phyloP scores from a whole-genome alignment of 2,113 vertebrate species.

The Triplophysa siluroides region DNA sequence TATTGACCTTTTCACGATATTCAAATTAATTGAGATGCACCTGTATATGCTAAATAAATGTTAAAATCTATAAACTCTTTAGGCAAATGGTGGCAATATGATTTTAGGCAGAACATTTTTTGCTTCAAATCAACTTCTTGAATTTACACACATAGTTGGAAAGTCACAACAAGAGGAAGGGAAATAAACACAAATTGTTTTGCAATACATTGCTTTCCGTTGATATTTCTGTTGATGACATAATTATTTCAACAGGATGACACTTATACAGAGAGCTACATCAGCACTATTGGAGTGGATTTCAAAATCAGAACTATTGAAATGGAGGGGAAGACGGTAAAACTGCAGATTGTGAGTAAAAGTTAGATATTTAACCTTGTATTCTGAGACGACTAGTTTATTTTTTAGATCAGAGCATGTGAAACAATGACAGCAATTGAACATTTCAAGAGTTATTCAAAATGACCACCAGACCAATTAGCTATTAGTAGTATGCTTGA shows the following conservation, averaged over 20 bases:
- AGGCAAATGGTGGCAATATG: too few relatives aligned
- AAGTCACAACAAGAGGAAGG: not conserved
- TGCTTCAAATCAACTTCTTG: too few relatives aligned
- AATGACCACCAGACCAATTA: not conserved
- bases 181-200: not conserved
- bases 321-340: slow-evolving; percentile 97
- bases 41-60: too few relatives aligned
- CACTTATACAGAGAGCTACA: slow-evolving; percentile 97
- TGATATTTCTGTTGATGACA: not conserved
- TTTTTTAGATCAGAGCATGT: not conserved
- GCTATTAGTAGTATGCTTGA: not conserved
- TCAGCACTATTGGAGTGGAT: slow-evolving; percentile 98
- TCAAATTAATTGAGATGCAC: too few relatives aligned
- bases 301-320: slow-evolving; percentile 99
- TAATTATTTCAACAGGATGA: slow-evolving; percentile 80
- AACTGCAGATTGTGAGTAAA: slow-evolving; percentile 94
- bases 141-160: not conserved
- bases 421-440: not conserved
- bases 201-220: not conserved
- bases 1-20: too few relatives aligned
- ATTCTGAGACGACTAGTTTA: not conserved
- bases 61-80: too few relatives aligned
- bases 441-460: not conserved
- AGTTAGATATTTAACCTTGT: not conserved
- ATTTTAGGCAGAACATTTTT: too few relatives aligned